Evolutionary conservation across 2,113 vertebrate genomes (phyloP), one percentile per base, ranked within the genome.

Genomic region (Amphilophus citrinellus): DNA sequence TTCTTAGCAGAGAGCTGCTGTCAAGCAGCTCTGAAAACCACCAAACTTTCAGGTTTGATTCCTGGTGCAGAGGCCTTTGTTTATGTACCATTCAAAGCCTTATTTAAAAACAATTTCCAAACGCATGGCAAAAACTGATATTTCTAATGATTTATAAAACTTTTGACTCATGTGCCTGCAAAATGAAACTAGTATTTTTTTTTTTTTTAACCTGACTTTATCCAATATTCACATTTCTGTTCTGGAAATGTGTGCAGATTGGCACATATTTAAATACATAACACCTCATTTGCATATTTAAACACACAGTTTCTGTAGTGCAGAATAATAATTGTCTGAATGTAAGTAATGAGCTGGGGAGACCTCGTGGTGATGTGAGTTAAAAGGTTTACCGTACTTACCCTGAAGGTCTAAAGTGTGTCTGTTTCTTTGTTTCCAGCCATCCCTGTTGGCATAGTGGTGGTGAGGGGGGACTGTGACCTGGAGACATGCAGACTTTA

Each of bases 401-500:
- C 27, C 44, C 44, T 8, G 13, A 10, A 5, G 5, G 20, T 56
- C 14, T 66, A 35, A 85, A 24, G 39, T 73, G 61, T 79, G 24
- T 4, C 39, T 68, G 14, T 68, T 10, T 68, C 44, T 24, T 42
- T 50, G 50, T 58, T 75, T 61, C 1, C 91, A 99, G 98, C 98
- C 35, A 97, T 98, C 87, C 98, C 98, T 0, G 94, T 99, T 30
- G 98, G 98, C 88, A 99, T 99, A 66, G 97, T 99, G 87, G 98
- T 99, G 88, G 97, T 99, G 78, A 95, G 97, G 78, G 98, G 98
- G 79, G 98, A 99, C 92, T 99, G 98, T 91, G 98, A 99, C 89
- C 95, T 99, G 95, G 98, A 99, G 94, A 99, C 98, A 3, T 99
- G 98, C 93, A 96, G 98, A 83, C 97, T 98, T 92, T 99, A 99